Evolutionary conservation across 2,797 vertebrate genomes (phyloP).

Genomic region (Saxicola maurus): DNA sequence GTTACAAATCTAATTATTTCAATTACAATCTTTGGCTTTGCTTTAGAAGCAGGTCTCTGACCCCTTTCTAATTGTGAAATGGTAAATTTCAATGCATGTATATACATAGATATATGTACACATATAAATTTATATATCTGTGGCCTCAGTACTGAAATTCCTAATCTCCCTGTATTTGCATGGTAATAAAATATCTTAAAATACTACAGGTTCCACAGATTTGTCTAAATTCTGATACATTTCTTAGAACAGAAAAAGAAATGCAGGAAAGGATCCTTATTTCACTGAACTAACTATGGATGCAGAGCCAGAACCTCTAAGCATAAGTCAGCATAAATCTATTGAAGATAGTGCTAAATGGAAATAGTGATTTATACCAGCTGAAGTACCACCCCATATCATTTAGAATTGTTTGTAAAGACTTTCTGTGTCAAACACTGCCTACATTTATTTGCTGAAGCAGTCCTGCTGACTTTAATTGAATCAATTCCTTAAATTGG

Average conservation of each 20-base stretch:
- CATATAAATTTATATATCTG: background rate
- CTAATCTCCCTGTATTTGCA: background rate
- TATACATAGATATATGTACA: background rate
- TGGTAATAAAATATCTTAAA: background rate
- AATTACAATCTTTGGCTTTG: background rate
- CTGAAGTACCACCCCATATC: background rate
- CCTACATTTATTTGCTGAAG: background rate
- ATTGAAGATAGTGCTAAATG: background rate
- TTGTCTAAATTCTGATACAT: background rate
- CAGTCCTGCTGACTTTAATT: background rate
- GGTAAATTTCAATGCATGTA: background rate
- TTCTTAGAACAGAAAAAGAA: background rate
- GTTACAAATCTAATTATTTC: background rate
- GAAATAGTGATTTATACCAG: background rate
- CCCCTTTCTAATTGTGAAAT: background rate
- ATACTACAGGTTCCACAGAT: background rate
- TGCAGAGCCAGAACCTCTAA: background rate
- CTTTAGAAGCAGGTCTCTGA: background rate
- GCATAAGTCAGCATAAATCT: background rate
- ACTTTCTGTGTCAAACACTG: background rate
- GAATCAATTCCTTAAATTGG: background rate
- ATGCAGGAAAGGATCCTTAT: background rate
- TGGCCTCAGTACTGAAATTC: background rate
- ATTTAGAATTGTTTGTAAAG: background rate
- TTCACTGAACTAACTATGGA: background rate